Conservation (phyloP, 2,797 vertebrate species). For the Onychomys torridus region DNA sequence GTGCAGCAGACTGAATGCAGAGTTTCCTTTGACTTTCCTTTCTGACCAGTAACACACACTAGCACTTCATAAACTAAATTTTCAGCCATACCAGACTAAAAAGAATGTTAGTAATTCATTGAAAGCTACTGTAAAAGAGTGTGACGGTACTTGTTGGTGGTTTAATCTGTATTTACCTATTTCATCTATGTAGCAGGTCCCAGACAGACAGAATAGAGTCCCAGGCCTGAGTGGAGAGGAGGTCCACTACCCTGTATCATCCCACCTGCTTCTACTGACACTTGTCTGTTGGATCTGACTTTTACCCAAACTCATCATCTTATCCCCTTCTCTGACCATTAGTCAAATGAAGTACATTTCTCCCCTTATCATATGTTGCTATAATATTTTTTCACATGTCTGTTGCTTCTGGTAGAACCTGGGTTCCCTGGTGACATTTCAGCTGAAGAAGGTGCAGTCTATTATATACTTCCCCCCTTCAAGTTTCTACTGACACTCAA, state of each 20-base stretch:
- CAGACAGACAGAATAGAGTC: neutral
- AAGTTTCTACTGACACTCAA: conserved; percentile 13
- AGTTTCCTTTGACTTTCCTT: neutral
- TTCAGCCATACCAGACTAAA: conserved; percentile 8
- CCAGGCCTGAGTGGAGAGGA: neutral
- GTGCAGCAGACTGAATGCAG: neutral
- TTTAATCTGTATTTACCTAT: neutral
- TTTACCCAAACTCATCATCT: neutral
- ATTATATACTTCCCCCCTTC: neutral
- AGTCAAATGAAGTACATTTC: neutral
- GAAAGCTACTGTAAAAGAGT: conserved; percentile 2
- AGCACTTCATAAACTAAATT: conserved; percentile 31
- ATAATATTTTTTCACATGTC: conserved; percentile 2
- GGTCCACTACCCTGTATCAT: neutral
- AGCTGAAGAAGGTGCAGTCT: neutral
- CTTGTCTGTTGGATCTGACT: neutral
- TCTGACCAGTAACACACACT: neutral
- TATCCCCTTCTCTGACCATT: neutral
- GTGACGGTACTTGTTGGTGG: neutral
- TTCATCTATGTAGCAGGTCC: neutral
- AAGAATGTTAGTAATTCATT: conserved; percentile 48
- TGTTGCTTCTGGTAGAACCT: conserved; percentile 3
- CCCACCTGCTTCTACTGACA: neutral
- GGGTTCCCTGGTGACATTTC: conserved; percentile 2
- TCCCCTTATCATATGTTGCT: neutral